These are phyloP conservation scores for Hippocampus guttulatus DNA, from an alignment of 2,113 vertebrate species.

Conservation along the genomic window DNA sequence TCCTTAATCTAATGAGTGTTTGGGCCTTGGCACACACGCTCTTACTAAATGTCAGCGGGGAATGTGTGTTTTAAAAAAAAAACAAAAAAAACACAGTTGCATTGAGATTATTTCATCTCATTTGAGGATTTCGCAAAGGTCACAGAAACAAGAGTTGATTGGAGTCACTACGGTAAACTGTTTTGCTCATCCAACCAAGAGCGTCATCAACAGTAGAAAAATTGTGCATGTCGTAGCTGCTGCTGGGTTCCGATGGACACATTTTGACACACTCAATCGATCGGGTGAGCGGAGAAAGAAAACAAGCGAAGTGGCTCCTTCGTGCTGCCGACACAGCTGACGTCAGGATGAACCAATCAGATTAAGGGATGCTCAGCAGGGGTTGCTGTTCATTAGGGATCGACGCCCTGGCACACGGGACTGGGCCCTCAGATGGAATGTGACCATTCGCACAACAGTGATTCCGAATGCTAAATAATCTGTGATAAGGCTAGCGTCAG, in stretches of 20 bases:
- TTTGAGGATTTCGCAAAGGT: not conserved
- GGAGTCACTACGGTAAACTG: not conserved
- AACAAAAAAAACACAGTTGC: not conserved
- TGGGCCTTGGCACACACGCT: conserved; percentile 11
- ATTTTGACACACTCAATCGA: not conserved
- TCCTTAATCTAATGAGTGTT: conserved; percentile 30
- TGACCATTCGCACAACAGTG: not conserved
- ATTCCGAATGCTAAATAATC: not conserved
- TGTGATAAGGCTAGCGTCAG: not conserved
- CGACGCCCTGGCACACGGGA: conserved; percentile 11
- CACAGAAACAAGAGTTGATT: not conserved
- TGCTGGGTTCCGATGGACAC: not conserved
- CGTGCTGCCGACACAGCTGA: conserved; percentile 15
- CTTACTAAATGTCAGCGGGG: not conserved
- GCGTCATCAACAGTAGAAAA: not conserved
- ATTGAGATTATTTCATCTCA: not conserved
- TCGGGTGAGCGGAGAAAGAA: not conserved
- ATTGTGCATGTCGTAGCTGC: not conserved
- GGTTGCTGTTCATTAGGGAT: conserved; percentile 35
- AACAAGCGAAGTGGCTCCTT: conserved; percentile 1
- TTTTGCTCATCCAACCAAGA: not conserved
- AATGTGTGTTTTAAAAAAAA: not conserved
- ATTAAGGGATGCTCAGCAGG: conserved; percentile 31
- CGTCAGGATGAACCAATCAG: conserved; percentile 33
- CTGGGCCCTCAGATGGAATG: not conserved